phyloP scores from a whole-genome alignment of 2,113 vertebrate species.

The Myrmecobius fasciatus region DNA sequence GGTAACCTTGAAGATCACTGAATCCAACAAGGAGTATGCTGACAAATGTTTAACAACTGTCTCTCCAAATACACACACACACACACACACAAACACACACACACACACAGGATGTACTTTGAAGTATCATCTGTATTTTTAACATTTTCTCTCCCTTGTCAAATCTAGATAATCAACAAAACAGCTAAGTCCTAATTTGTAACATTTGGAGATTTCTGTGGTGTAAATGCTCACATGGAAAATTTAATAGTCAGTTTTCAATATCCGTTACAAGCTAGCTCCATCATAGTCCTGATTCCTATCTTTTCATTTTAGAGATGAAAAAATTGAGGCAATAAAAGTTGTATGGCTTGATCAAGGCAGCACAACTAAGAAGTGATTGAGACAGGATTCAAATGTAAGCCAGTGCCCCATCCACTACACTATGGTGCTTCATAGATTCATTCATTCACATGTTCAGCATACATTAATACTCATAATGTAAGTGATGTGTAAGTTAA shows the following conservation, averaged over 20 bases:
- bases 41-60: neutral
- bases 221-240: neutral
- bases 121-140: neutral
- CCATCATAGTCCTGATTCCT: neutral
- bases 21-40: neutral
- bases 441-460: neutral
- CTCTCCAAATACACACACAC: neutral
- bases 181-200: neutral
- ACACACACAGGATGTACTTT: neutral
- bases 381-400: neutral
- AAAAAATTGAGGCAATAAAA: neutral
- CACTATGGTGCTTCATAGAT: neutral
- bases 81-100: too few species aligned
- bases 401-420: neutral
- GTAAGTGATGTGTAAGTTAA: neutral
- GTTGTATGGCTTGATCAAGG: neutral
- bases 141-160: neutral
- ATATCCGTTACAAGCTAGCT: neutral
- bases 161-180: neutral
- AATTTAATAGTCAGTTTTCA: neutral
- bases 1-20: neutral
- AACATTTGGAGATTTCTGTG: neutral
- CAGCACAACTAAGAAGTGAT: neutral
- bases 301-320: neutral
- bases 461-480: neutral